phyloP scores from a whole-genome alignment of 2,888 invertebrate genomes.

The Caradrina clavipalpis region DNA sequence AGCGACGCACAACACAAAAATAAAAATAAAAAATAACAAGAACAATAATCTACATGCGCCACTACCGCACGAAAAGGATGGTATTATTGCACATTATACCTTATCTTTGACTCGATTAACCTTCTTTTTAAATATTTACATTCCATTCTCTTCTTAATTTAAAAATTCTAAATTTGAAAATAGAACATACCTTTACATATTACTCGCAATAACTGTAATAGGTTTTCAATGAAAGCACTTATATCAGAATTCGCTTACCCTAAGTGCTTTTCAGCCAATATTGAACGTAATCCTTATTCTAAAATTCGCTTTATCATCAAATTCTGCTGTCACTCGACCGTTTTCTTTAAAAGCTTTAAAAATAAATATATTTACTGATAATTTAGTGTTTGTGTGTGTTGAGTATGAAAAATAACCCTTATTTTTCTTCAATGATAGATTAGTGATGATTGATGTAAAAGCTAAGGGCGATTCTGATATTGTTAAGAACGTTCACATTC shows the following conservation, averaged over 20 bases:
- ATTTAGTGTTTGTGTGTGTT: no score
- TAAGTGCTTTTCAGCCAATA: constrained; percentile 43
- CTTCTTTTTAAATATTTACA: constrained; percentile 12
- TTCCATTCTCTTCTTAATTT: constrained; percentile 16
- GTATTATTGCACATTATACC: no score
- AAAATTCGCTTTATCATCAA: constrained; percentile 19
- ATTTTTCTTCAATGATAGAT: no score
- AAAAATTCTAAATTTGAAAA: constrained; percentile 4
- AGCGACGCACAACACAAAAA: no score
- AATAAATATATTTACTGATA: not conserved
- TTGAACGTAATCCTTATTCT: constrained; percentile 9
- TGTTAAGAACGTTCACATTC: no score
- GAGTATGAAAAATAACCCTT: no score
- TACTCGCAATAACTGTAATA: constrained; percentile 28
- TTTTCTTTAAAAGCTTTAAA: constrained; percentile 2
- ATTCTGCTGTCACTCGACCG: not conserved
- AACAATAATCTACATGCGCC: no score
- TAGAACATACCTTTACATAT: constrained; percentile 31
- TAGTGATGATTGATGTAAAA: no score
- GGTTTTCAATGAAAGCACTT: constrained; percentile 41
- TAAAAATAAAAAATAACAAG: no score
- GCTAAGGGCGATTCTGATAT: no score
- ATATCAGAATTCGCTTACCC: constrained; percentile 32
- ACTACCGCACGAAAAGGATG: no score
- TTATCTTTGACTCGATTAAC: no score